Evolutionary conservation across 2,113 vertebrate genomes (phyloP), one percentile per base, ranked within the genome.

Genomic region (Oncorhynchus keta): DNA sequence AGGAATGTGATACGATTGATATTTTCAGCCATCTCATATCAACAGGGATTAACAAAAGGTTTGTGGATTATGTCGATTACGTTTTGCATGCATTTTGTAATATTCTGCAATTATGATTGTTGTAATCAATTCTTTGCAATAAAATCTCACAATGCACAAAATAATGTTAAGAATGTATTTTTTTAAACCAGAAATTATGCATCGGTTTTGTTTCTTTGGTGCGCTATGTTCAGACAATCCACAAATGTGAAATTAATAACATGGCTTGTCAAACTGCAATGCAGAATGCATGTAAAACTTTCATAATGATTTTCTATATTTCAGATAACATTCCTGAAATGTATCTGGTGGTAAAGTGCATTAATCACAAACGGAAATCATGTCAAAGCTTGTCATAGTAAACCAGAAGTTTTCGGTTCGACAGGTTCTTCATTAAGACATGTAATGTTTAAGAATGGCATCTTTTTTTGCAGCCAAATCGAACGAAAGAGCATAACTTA

Each of bases 111-210:
- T 51, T 22, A 28, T 39, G 18, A 12, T 62, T 73, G 49, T 51
- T 81, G 79, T 81, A 76, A 64, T 30, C 14, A 73, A 68, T 69
- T 76, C 24, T 61, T 81, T 26, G 35, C 65, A 77, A 81, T 81
- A 77, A 76, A 81, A 76, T 39, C 51, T 65, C 74, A 70, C 22
- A 70, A 49, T 70, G 35, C 48, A 73, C 12, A 26, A 61, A 71
- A 35, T 61, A 71, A 70, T 70, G 74, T 51, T 26, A 76, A n/a
- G 28, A 20, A 22, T 61, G 48, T 57, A 20, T 14, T 35, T 61
- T 13, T 18, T 35, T 2, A 35, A 57, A 32, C 7, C 13, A n/a
- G 16, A 57, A 45, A 45, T 45, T 11, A 45, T 22, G 5, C 9
- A 39, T 73, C 51, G 3, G 12, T 18, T 16, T 14, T 55, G 16